Evolutionary conservation across 2,797 vertebrate species (phyloP), one percentile per base, ranked within the genome.

Genomic region (Numenius phaeopus): DNA sequence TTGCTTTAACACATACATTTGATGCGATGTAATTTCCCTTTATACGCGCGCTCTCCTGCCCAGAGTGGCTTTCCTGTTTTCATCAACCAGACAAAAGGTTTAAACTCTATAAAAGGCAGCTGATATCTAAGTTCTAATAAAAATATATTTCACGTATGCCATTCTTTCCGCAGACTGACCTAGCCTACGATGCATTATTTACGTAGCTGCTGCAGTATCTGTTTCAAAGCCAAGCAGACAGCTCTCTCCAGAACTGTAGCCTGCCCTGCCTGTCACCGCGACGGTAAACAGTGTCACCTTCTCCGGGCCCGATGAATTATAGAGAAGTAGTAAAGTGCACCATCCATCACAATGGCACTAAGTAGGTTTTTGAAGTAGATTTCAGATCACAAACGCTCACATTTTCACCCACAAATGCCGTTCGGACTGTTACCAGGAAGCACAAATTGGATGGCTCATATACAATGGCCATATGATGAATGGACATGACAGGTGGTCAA

Each of bases 331-430:
- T 92, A 88, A 94, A 98, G 85, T 90, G 96, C 92, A 97, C 96
- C 98, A 99, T 99, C 98, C 98, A 99, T 99, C 99, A 99, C 96
- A 91, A 92, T 98, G 91, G 98, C 98, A 98, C 96, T 98, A 98
- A 98, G 98, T 98, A 99, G 97, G 98, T 98, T 98, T 97, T 97
- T 91, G 92, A 98, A 98, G 97, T 97, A 97, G 98, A 98, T 98
- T 98, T 98, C 98, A 98, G 97, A 98, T 98, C 92, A 90, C 88
- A 90, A 94, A 95, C 50, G 79, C 76, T 85, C 90, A 80, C 79
- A 83, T 90, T 94, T 94, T 96, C 46, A 95, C 98, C 97, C 95
- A 98, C 97, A 98, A 99, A 99, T 97, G 96, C 94, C 94, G 97
- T 98, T 99, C 98, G 98, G 98, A 98, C 98, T 97, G 97, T 97